Percentiles rank a stretch among this genome's conserved stretches.
Evolutionary conservation across 2,113 vertebrate genomes (phyloP).

Genomic region (Ochotona curzoniae): DNA sequence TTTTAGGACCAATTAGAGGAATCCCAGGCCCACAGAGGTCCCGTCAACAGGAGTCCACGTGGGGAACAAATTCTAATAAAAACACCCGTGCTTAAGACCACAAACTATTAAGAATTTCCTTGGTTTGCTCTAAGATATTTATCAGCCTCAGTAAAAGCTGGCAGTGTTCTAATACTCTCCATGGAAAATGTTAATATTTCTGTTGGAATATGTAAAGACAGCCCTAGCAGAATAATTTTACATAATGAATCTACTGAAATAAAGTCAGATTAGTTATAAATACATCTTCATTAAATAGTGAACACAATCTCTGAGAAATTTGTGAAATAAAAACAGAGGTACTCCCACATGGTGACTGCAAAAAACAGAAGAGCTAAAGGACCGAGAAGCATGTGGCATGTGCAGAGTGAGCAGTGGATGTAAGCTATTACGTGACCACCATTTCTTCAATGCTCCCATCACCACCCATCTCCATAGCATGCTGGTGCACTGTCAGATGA

Average conservation of each 20-base stretch:
- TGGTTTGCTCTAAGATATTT: neutral
- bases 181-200: neutral
- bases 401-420: neutral
- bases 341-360: neutral
- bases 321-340: neutral
- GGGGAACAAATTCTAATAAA: neutral
- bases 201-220: neutral
- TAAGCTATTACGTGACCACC: neutral
- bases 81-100: neutral
- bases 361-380: neutral
- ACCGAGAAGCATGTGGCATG: neutral
- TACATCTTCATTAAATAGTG: neutral
- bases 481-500: neutral
- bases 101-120: neutral
- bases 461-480: neutral
- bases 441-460: neutral
- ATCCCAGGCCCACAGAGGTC: neutral
- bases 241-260: neutral
- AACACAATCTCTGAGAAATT: neutral
- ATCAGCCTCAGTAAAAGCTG: neutral
- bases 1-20: neutral
- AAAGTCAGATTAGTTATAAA: neutral
- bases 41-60: rapidly evolving
- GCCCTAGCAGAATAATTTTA: neutral
- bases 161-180: neutral